These are phyloP conservation scores for Nycteola revayana DNA, from an alignment of 2,888 invertebrate genomes.

Conservation along the genomic window DNA sequence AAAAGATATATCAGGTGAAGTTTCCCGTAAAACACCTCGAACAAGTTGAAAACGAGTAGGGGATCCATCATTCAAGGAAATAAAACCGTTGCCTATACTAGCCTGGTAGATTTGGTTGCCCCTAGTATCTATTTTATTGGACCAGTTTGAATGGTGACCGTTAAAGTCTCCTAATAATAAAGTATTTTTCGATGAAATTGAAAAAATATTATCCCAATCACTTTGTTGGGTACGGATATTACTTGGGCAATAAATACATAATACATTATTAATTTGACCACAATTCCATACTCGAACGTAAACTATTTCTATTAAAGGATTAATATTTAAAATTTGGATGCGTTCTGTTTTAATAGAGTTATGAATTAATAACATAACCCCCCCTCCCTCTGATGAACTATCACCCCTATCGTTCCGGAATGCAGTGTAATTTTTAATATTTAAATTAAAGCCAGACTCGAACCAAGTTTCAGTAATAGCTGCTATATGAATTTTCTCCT, in stretches of 20 bases:
- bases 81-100: constrained; percentile 11
- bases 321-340: neutral
- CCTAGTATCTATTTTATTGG: constrained; percentile 22
- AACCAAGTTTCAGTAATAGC: no score
- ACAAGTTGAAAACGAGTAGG: constrained; percentile 21
- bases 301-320: constrained; percentile 19
- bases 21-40: constrained; percentile 16
- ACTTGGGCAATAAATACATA: constrained; percentile 28
- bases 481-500: no score
- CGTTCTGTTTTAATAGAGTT: constrained; percentile 14
- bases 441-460: no score
- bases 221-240: constrained; percentile 5
- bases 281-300: constrained; percentile 26
- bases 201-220: constrained; percentile 30
- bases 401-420: no score
- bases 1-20: constrained; percentile 27
- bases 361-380: constrained; percentile 29
- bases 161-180: constrained; percentile 31
- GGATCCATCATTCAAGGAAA: constrained; percentile 16
- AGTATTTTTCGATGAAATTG: constrained; percentile 6
- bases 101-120: constrained; percentile 25
- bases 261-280: constrained; percentile 17
- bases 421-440: no score
- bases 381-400: no score
- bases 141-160: constrained; percentile 33